These are phyloP conservation scores for Sipha maydis DNA, from an alignment of 2,888 invertebrate species.

Conservation along the genomic window DNA sequence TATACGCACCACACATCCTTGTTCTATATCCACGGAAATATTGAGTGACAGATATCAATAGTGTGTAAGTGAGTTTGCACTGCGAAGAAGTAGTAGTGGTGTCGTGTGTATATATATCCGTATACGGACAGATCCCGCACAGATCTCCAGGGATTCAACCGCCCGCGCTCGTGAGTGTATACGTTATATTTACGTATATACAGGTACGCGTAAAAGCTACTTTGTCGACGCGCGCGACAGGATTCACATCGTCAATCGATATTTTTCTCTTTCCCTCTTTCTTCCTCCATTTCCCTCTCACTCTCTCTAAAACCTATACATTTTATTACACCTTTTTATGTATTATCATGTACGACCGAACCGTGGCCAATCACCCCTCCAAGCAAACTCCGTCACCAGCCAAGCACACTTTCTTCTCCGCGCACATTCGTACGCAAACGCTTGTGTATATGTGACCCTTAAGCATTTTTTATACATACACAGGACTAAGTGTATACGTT, in stretches of 20 bases:
- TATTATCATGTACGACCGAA: slow-evolving; percentile 19
- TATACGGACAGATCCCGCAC: background rate
- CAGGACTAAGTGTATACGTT: too few relatives aligned
- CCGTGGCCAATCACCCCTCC: background rate
- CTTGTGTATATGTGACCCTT: background rate
- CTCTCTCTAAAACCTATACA: too few relatives aligned
- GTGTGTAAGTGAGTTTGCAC: slow-evolving; percentile 46
- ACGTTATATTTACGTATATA: background rate
- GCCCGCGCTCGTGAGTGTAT: background rate
- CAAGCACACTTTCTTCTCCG: background rate
- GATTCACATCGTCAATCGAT: slow-evolving; percentile 54
- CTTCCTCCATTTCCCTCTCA: background rate
- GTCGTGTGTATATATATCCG: background rate
- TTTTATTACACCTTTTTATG: slow-evolving; percentile 7
- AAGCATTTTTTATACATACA: slow-evolving; percentile 32
- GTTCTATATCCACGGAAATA: slow-evolving; percentile 26
- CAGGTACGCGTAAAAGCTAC: slow-evolving; percentile 28
- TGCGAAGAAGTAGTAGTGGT: background rate
- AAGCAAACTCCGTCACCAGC: background rate
- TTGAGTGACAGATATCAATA: slow-evolving; percentile 62
- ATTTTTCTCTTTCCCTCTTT: slow-evolving; percentile 13
- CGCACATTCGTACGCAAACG: background rate
- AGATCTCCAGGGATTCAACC: background rate
- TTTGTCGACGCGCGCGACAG: slow-evolving; percentile 48
- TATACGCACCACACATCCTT: too few relatives aligned